Base-by-base conservation (phyloP, 2,797 vertebrate genomes). In the Melanitta fusca region DNA sequence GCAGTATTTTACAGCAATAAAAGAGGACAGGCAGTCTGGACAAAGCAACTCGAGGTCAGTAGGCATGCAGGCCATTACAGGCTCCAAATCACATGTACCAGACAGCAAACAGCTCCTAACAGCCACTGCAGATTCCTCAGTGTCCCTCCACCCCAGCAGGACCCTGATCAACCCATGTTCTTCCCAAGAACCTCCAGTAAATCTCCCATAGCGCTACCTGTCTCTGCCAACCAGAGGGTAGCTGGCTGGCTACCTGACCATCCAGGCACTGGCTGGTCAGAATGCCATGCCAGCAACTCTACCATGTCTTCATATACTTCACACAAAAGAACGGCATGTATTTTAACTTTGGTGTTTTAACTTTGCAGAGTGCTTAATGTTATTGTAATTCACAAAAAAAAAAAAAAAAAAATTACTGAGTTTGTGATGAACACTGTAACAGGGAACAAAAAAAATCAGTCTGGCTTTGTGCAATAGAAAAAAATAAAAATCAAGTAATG, bases 121-220 rank as follows among this genome's bases (percentile, higher is more conserved):
- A 5, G 4, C 15, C 3, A 3, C 41, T 41, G 54, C 51, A 51
- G 39, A 51, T 25, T 39, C 34, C 11, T 19, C 13, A 57, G 28
- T 5, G 43, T 1, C 4, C 10, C 7, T 8, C 0, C 6, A 66
- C 8, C 6, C 32, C 8, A 3, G 72, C 20, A 65, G 5, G 13
- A 36, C 3, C 1, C 9, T 8, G 6, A 39, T 13, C 15, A 66
- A 18, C 12, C n/a, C 4, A 4, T 28, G 21, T 13, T 69, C 7
- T 9, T 8, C 38, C 21, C 6, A 1, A 27, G 82, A 92, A 70
- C n/a, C 16, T 53, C 2, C 6, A 22, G 30, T 4, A 4, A 69
- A 39, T 32, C 43, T 43, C 17, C 9, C 5, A 71, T 0, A 1
- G 2, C 10, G 10, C 7, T 9, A 20, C 10, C 8, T 19, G 49